These are phyloP conservation scores for Drosophila antonietae DNA, from an alignment of 2,888 invertebrate species.

Conservation along the genomic window DNA sequence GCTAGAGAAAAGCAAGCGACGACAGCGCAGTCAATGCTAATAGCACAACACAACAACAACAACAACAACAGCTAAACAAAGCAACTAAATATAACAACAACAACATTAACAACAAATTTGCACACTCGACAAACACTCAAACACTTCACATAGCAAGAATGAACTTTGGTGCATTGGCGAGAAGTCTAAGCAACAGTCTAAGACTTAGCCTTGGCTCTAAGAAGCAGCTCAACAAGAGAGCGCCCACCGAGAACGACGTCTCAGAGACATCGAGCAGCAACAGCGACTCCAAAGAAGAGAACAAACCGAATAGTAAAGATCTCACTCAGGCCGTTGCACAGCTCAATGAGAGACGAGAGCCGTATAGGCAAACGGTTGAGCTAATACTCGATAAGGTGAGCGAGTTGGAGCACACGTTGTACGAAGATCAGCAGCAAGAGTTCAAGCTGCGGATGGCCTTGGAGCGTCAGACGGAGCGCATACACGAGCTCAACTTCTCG, in stretches of 20 bases:
- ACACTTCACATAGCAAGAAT: slow-evolving; percentile 55
- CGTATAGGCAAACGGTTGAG: slow-evolving; percentile 60
- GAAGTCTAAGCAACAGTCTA: slow-evolving; percentile 57
- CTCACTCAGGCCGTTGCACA: slow-evolving; percentile 11
- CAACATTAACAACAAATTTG: slow-evolving; percentile 5
- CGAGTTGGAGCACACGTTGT: slow-evolving; percentile 76
- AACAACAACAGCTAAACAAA: slow-evolving; percentile 22
- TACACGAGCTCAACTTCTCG: slow-evolving; percentile 72
- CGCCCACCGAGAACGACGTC: slow-evolving; percentile 7
- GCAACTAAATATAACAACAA: slow-evolving; percentile 16
- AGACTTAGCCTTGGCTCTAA: slow-evolving; percentile 32
- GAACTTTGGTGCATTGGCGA: slow-evolving; percentile 62
- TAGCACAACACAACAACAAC: slow-evolving; percentile 43
- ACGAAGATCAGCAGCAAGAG: slow-evolving; percentile 78
- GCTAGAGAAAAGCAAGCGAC: slow-evolving; percentile 27
- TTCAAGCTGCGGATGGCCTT: slow-evolving; percentile 73
- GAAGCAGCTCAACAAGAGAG: slow-evolving; percentile 23
- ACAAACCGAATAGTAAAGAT: background rate
- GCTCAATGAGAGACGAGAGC: slow-evolving; percentile 28
- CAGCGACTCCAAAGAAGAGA: background rate
- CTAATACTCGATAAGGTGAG: slow-evolving; percentile 70
- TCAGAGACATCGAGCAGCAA: background rate
- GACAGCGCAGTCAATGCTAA: slow-evolving; percentile 42
- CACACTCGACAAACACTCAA: slow-evolving; percentile 21
- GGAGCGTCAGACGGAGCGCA: slow-evolving; percentile 71